Percentiles rank a stretch among this genome's conserved stretches.
These are phyloP conservation scores for Tachina grossa DNA, from an alignment of 2,888 invertebrate genomes.

Conservation along the genomic window DNA sequence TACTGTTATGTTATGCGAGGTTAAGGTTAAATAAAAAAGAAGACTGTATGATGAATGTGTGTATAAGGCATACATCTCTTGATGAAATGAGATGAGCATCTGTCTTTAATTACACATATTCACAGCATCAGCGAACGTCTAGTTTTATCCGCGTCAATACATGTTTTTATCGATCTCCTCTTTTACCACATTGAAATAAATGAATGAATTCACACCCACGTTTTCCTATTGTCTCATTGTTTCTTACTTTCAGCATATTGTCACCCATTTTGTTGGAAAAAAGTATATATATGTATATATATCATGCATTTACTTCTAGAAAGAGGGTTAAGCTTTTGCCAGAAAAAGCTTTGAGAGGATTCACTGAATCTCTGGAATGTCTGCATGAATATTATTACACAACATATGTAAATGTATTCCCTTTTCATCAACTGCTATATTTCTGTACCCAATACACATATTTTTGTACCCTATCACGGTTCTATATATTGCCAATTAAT, in stretches of 20 bases:
- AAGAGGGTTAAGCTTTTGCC: slow-evolving; percentile 18
- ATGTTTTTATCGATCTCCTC: slow-evolving; percentile 54
- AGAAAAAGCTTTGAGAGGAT: slow-evolving; percentile 63
- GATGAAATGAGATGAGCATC: slow-evolving; percentile 56
- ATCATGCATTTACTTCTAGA: slow-evolving; percentile 24
- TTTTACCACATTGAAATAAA: slow-evolving; percentile 56
- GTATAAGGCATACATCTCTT: slow-evolving; percentile 41
- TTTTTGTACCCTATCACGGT: slow-evolving; percentile 17
- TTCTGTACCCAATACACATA: slow-evolving; percentile 12
- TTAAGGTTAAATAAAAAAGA: slow-evolving; percentile 58
- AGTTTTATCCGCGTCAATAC: slow-evolving; percentile 65
- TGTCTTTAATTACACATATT: slow-evolving; percentile 19
- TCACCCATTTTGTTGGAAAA: slow-evolving; percentile 4
- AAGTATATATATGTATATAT: neutral
- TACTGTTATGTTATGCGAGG: slow-evolving; percentile 68
- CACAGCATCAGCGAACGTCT: slow-evolving; percentile 62
- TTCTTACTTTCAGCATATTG: slow-evolving; percentile 35
- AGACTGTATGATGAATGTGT: slow-evolving; percentile 62
- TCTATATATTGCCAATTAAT: slow-evolving; percentile 14
- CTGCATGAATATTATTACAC: slow-evolving; percentile 57
- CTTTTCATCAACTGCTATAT: neutral
- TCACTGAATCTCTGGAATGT: slow-evolving; percentile 37
- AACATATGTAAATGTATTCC: slow-evolving; percentile 27
- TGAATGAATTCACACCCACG: slow-evolving; percentile 63
- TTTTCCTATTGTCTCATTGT: slow-evolving; percentile 55